Evolutionary conservation across 2,113 vertebrate species (phyloP).

Genomic region (Coracopsis vasa): DNA sequence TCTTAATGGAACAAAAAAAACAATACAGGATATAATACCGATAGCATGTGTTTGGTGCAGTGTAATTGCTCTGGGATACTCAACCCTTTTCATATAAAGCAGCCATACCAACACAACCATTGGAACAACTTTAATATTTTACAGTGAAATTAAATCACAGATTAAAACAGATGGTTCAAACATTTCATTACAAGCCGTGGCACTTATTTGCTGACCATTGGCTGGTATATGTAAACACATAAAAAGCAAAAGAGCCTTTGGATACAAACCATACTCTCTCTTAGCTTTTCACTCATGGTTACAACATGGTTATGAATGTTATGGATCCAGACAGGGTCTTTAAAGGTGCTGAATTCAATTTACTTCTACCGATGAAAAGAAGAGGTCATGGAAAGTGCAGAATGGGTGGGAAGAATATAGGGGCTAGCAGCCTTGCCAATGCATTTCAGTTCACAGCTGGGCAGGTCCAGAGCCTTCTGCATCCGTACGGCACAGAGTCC

Average conservation of each 20-base stretch:
- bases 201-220: constrained; percentile 59
- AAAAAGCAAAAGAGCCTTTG: constrained; percentile 58
- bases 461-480: neutral
- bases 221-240: constrained; percentile 60
- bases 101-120: neutral
- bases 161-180: constrained; percentile 57
- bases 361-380: neutral
- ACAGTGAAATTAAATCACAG: constrained; percentile 43
- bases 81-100: constrained; percentile 26
- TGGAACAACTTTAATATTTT: constrained; percentile 52
- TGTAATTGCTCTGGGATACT: constrained; percentile 53
- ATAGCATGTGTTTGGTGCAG: constrained; percentile 4
- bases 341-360: constrained; percentile 64
- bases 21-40: constrained; percentile 22
- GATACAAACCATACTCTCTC: constrained; percentile 33
- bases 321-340: constrained; percentile 59
- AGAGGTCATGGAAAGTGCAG: constrained; percentile 42
- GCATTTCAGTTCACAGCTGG: neutral
- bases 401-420: neutral
- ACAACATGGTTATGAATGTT: constrained; percentile 49
- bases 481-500: neutral
- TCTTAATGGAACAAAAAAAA: constrained; percentile 29
- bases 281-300: constrained; percentile 52
- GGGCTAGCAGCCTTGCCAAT: neutral
- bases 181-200: constrained; percentile 43